phyloP scores from a whole-genome alignment of 2,797 vertebrate genomes.

The Betta splendens region DNA sequence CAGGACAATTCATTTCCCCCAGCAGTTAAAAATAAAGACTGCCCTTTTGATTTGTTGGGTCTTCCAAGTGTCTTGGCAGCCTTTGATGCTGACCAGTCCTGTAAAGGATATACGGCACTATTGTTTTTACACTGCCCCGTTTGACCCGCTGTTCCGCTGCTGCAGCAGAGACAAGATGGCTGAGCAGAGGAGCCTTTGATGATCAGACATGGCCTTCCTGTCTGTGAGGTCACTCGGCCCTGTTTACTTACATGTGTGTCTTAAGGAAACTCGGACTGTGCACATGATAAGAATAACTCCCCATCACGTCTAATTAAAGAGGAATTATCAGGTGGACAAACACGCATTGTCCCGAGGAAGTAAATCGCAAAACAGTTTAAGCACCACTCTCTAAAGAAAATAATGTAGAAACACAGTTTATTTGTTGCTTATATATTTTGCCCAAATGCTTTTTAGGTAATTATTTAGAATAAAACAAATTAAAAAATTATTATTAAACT shows the following conservation, averaged over 20 bases:
- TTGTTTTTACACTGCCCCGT: constrained; percentile 79
- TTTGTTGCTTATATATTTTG: background rate
- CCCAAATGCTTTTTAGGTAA: fast-evolving
- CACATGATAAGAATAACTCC: constrained; percentile 52
- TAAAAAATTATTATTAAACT: background rate
- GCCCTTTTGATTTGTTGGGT: constrained; percentile 67
- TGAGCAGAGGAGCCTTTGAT: constrained; percentile 77
- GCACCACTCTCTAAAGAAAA: background rate
- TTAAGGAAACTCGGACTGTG: constrained; percentile 61
- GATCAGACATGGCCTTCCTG: constrained; percentile 81
- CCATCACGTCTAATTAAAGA: constrained; percentile 48
- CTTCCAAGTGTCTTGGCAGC: constrained; percentile 69
- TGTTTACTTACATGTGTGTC: constrained; percentile 71
- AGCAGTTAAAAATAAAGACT: constrained; percentile 75
- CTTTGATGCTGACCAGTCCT: constrained; percentile 75
- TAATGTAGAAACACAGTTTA: background rate
- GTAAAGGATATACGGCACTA: constrained; percentile 79
- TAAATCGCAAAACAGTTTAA: constrained; percentile 26
- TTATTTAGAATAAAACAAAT: too few species aligned
- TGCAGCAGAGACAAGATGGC: constrained; percentile 68
- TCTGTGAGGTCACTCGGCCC: constrained; percentile 72
- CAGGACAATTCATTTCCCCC: constrained; percentile 68
- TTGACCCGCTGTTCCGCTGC: constrained; percentile 71
- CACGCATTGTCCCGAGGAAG: constrained; percentile 15
- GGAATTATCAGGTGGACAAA: constrained; percentile 45